Evolutionary conservation across 2,113 vertebrate species (phyloP).

Genomic region (Leiothrix lutea): DNA sequence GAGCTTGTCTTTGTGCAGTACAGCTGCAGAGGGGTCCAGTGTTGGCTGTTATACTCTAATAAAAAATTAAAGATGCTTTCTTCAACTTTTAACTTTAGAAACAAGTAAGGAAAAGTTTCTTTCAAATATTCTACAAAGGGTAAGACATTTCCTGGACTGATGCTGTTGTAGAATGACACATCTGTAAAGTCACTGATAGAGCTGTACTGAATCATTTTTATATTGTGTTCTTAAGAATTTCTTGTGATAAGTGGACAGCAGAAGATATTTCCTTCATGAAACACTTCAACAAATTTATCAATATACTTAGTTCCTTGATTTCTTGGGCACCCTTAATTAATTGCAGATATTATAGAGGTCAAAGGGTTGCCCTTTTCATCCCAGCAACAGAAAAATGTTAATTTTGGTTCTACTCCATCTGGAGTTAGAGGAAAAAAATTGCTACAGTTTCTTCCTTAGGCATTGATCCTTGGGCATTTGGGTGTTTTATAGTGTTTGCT

Average conservation of each 20-base stretch:
- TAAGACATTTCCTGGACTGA: neutral
- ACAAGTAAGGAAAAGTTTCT: neutral
- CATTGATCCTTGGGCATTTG: neutral
- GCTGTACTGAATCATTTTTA: neutral
- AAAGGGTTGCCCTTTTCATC: neutral
- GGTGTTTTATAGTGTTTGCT: neutral
- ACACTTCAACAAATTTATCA: neutral
- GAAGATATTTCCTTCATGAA: neutral
- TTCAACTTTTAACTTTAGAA: neutral
- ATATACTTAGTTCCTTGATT: neutral
- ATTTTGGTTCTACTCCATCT: neutral
- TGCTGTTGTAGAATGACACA: accelerated
- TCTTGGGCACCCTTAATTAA: neutral
- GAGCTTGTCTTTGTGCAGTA: neutral
- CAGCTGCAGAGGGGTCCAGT: neutral
- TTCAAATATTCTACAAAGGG: neutral
- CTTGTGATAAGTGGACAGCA: neutral
- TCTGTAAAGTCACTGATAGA: neutral
- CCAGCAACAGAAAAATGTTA: neutral
- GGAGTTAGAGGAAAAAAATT: neutral
- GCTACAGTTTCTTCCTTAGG: accelerated
- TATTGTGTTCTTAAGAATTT: neutral
- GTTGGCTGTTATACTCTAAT: neutral
- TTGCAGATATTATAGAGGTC: neutral
- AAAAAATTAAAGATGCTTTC: neutral